These are phyloP conservation scores for Candoia aspera DNA, from an alignment of 2,113 vertebrate species.

Conservation along the genomic window DNA sequence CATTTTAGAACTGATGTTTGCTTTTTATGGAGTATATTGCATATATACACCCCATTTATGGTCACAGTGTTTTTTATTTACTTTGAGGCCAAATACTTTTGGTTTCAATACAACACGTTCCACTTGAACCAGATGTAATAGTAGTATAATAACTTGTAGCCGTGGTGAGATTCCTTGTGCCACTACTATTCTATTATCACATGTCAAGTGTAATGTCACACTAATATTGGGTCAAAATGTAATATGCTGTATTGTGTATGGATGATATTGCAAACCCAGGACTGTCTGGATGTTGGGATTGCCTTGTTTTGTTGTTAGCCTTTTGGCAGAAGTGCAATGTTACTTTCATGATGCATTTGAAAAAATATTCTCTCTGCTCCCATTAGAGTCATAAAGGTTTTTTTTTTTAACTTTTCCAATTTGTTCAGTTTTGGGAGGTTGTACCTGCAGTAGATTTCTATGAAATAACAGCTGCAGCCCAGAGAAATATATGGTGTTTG, in stretches of 20 bases:
- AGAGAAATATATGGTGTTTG: conserved; percentile 33
- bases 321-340: not conserved
- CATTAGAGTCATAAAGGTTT: conserved; percentile 32
- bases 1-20: not conserved
- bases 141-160: not conserved
- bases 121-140: not conserved
- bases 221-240: not conserved
- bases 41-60: not conserved
- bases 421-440: conserved; percentile 31
- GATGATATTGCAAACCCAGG: not conserved
- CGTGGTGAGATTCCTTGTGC: not conserved
- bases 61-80: not conserved
- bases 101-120: not conserved
- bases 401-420: conserved; percentile 46
- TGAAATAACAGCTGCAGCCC: conserved; percentile 33
- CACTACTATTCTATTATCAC: not conserved
- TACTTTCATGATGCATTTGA: not conserved
- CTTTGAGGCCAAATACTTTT: not conserved
- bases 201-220: not conserved
- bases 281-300: not conserved
- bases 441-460: conserved; percentile 5
- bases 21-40: not conserved
- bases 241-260: not conserved
- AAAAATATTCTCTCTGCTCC: conserved; percentile 20
- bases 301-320: conserved; percentile 8